Base-by-base conservation (phyloP, 2,113 vertebrate species). In the Eidolon helvum region DNA sequence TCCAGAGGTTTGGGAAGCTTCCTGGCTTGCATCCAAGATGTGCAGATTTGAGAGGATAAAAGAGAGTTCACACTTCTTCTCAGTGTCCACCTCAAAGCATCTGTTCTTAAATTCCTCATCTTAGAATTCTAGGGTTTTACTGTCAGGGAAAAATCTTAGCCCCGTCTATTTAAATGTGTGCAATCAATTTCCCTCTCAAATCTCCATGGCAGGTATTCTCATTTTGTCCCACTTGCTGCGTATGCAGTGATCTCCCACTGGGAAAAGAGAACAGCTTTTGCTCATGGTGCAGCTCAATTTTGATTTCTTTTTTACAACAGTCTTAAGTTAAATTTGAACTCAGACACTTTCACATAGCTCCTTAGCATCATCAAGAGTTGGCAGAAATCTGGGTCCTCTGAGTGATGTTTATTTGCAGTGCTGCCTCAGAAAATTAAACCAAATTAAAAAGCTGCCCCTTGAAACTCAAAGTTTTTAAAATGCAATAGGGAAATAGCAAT, bases 181-280 rank as follows among this genome's bases (percentile, higher is more conserved):
- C 78, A 94, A 94, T 96, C 80, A 88, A 96, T 97, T 97, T 97
- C 86, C 63, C 77, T 96, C 71, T 78, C 84, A 50, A 83, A 77
- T 74, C 61, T 78, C 80, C 45, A 38, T 0, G 53, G 68, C 94
- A 96, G 94, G 94, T 78, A 91, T 83, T 95, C 88, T 95, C 88
- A 77, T 96, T 94, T 90, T 55, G 45, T 83, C 55, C 86, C 85
- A 69, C n/a, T 77, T 69, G 94, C 95, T 94, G 92, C 5, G 26
- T 21, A 10, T 7, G 24, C 71, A 55, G 38, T 4, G 74, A 71
- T 35, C 26, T 59, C 95, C 93, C 53, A 59, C 97, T 95, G 97
- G 69, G 95, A 65, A 78, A 86, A 66, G 87, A 96, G 79, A 97
- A 78, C 63, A 40, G 80, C 65, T 88, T 88, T 94, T 48, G 59